Percentiles rank a stretch among this genome's conserved stretches.
These are phyloP conservation scores for Drosophila emarginata DNA, from an alignment of 2,888 invertebrate genomes.

Conservation along the genomic window DNA sequence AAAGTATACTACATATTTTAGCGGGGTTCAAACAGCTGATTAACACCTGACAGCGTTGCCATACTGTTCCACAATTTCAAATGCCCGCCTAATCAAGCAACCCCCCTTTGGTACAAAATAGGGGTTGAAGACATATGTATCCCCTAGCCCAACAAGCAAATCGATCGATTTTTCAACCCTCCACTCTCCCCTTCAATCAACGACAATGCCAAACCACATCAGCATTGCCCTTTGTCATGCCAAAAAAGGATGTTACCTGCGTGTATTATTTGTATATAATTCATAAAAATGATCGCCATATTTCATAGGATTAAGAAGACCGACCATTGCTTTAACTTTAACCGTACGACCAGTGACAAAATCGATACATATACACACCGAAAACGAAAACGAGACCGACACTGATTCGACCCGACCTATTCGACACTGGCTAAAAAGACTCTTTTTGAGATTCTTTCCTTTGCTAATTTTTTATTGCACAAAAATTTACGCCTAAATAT, in stretches of 20 bases:
- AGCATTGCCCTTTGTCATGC: conserved; percentile 17
- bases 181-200: conserved; percentile 46
- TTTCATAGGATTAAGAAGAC: conserved; percentile 81
- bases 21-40: conserved; percentile 29
- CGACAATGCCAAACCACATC: conserved; percentile 5
- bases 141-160: conserved; percentile 35
- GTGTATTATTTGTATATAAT: conserved; percentile 80
- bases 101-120: conserved; percentile 4
- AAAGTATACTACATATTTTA: too few species aligned
- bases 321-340: conserved; percentile 72
- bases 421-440: conserved; percentile 41
- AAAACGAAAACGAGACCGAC: background rate
- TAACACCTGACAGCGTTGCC: conserved; percentile 12
- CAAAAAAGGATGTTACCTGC: conserved; percentile 67
- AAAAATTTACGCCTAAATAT: conserved; percentile 41
- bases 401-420: background rate
- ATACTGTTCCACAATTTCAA: background rate
- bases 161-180: conserved; percentile 76
- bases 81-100: conserved; percentile 1
- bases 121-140: conserved; percentile 72
- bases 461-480: conserved; percentile 70
- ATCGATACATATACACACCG: conserved; percentile 51
- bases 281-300: conserved; percentile 83
- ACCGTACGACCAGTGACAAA: conserved; percentile 31
- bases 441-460: conserved; percentile 48